Base-by-base conservation (phyloP, 2,888 invertebrate genomes). In the Epirrhoe tristata region DNA sequence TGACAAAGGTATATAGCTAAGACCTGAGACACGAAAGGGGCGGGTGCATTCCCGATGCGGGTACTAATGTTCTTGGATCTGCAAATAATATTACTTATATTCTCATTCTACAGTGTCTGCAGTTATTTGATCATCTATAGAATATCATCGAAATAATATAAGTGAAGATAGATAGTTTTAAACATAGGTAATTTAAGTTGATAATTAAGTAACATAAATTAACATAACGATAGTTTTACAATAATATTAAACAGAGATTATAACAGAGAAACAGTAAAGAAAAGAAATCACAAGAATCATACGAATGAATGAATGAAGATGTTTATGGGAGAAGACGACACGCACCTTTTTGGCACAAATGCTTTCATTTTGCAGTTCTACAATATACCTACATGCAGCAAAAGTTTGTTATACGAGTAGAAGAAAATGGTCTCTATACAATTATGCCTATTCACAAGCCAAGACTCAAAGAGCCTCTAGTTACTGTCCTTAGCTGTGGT, bases 381-480 rank as follows among this genome's bases (percentile, higher is more conserved):
- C 36, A 10, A 12, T 12, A 12, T 43, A 43, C 12, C 5, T 10
- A 43, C 12, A 43, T 12, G 12, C 12, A 12, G 12, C 39, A 10
- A 12, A 43, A 12, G 50, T 39, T 17, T 39, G 55, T 39, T 39
- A 39, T 39, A 52, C 31, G 4, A 10, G 12, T 52, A 54, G 36
- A 17, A n/a, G 36, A 50, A n/a, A 39, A 52, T 39, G 39, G 24
- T 14, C 58, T 53, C 14, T 59, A 43, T 7, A 61, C 16, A 61
- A 61, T 54, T 54, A 54, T 61, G 60, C 17, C 60, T 61, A 54
- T 61, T 61, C 60, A 61, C 32, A 43, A 43, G 48, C 16, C 46
- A 17, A 46, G 54, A 53, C 48, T 48, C 46, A 61, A 61, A 61
- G 34, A 48, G 16, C 46, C 60, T 43, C 39, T 39, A 51, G 43